Evolutionary conservation across 1,140 invertebrate genomes (phyloP).

Genomic region (Pararge aegeria): DNA sequence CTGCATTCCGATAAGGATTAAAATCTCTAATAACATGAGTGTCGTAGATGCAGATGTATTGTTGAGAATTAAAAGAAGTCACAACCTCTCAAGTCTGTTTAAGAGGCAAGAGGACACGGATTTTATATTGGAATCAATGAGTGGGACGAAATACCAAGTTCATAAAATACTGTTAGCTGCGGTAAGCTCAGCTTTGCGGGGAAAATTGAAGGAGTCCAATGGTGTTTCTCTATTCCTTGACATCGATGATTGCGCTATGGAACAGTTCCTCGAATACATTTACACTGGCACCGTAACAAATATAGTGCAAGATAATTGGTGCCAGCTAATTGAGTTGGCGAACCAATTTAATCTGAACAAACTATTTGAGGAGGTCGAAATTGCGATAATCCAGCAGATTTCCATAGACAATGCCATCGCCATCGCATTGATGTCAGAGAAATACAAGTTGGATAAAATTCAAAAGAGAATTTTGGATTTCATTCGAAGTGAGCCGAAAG

Average conservation of each 20-base stretch:
- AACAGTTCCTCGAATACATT: slow-evolving; percentile 52
- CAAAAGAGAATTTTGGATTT: slow-evolving; percentile 44
- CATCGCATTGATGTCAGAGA: slow-evolving; percentile 51
- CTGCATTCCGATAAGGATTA: slow-evolving; percentile 46
- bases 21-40: slow-evolving; percentile 29
- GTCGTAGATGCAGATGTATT: slow-evolving; percentile 38
- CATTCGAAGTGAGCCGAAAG: slow-evolving; percentile 47
- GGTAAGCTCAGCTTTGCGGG: slow-evolving; percentile 48
- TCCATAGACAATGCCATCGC: slow-evolving; percentile 54
- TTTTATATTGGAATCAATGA: slow-evolving; percentile 44
- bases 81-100: slow-evolving; percentile 40
- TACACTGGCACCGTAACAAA: slow-evolving; percentile 55
- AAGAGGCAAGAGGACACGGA: slow-evolving; percentile 45
- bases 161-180: slow-evolving; percentile 55
- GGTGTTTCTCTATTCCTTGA: slow-evolving; percentile 37
- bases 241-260: slow-evolving; percentile 45
- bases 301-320: slow-evolving; percentile 37
- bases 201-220: slow-evolving; percentile 37
- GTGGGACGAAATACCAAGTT: slow-evolving; percentile 38
- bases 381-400: slow-evolving; percentile 41
- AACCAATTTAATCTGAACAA: slow-evolving; percentile 48
- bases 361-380: slow-evolving; percentile 38
- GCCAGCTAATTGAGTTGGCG: slow-evolving; percentile 44
- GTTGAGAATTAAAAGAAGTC: slow-evolving; percentile 44
- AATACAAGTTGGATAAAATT: slow-evolving; percentile 47